Percentiles rank a stretch among this genome's conserved stretches.
These are phyloP conservation scores for Patella ulyssiponensis DNA, from an alignment of 2,888 invertebrate species.

Conservation along the genomic window DNA sequence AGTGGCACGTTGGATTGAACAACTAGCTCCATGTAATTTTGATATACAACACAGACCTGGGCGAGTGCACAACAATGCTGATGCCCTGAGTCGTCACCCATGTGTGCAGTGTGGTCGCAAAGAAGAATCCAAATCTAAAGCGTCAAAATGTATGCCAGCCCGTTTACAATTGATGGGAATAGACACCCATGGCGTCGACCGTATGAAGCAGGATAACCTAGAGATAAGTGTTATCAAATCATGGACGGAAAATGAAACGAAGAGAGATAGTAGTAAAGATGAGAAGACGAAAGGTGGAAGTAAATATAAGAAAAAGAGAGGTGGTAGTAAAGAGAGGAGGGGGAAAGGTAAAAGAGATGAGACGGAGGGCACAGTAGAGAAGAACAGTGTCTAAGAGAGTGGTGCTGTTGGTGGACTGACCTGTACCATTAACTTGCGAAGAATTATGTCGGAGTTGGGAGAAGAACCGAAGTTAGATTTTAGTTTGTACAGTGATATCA, in stretches of 20 bases:
- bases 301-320: neutral
- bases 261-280: neutral
- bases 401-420: neutral
- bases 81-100: slow-evolving; percentile 22
- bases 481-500: neutral
- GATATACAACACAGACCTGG: slow-evolving; percentile 27
- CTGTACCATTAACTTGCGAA: neutral
- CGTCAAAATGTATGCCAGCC: neutral
- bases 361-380: neutral
- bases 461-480: neutral
- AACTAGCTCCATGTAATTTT: slow-evolving; percentile 23
- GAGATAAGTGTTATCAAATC: neutral
- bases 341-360: neutral
- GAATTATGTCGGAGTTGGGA: neutral
- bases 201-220: neutral
- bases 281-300: neutral
- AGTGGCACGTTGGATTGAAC: slow-evolving; percentile 33
- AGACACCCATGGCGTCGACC: neutral
- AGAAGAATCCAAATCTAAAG: neutral
- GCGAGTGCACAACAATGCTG: slow-evolving; percentile 26
- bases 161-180: neutral
- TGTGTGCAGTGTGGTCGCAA: slow-evolving; percentile 16
- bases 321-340: neutral
- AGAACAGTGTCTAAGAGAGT: too few species aligned
- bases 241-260: neutral